Conservation (phyloP, 2,797 vertebrate species). For the Tadarida brasiliensis region DNA sequence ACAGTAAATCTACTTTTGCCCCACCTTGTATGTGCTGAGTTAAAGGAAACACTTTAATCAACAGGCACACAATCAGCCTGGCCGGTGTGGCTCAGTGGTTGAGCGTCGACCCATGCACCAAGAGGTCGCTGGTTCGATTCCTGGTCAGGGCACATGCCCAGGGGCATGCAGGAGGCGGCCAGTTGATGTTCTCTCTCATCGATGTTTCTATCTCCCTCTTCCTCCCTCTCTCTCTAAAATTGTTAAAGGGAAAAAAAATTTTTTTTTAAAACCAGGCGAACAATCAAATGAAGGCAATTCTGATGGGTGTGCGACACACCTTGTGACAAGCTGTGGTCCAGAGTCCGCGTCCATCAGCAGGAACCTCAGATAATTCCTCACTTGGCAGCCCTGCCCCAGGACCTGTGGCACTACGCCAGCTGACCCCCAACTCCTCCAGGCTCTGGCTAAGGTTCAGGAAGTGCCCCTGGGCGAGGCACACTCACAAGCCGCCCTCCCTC, state of each 20-base stretch:
- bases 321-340: background rate
- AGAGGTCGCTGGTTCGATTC: too few species aligned
- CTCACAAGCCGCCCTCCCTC: too few species aligned
- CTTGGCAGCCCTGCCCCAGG: background rate
- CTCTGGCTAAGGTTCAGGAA: background rate
- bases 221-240: too few species aligned
- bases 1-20: background rate
- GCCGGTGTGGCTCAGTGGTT: too few species aligned
- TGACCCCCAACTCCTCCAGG: background rate
- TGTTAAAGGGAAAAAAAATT: too few species aligned
- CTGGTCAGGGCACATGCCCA: too few species aligned
- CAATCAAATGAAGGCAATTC: background rate
- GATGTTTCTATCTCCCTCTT: too few species aligned
- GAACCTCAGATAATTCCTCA: background rate
- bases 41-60: background rate
- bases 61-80: background rate
- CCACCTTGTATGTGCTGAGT: background rate
- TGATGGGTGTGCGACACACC: background rate
- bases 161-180: too few species aligned
- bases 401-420: background rate
- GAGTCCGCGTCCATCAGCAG: background rate
- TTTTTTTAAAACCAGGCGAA: background rate
- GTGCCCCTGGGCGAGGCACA: fast-evolving
- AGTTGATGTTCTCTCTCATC: too few species aligned
- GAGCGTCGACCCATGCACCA: too few species aligned